These are phyloP conservation scores for Crossocerus cetratus DNA, from an alignment of 2,888 invertebrate species.

Conservation along the genomic window DNA sequence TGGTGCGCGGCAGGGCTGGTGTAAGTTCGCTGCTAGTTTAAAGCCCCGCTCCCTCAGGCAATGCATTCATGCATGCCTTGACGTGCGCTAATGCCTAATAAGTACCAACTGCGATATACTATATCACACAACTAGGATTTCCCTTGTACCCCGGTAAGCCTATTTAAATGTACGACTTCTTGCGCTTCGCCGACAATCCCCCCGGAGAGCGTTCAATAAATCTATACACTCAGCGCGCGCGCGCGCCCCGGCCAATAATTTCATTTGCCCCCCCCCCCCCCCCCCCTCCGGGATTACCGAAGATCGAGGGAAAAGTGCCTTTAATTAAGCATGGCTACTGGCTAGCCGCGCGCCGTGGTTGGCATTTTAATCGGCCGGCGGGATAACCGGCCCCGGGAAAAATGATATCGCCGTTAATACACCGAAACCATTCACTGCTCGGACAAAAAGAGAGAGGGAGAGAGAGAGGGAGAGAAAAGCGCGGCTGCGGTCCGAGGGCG, in stretches of 20 bases:
- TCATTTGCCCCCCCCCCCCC: too few relatives aligned
- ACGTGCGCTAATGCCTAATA: slow-evolving; percentile 34
- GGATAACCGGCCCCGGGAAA: neutral
- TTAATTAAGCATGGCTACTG: neutral
- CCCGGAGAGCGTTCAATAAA: too few relatives aligned
- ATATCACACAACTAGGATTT: too few relatives aligned
- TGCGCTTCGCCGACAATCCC: too few relatives aligned
- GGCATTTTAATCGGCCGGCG: neutral
- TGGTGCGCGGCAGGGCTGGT: neutral
- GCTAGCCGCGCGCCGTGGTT: neutral
- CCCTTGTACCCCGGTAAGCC: too few relatives aligned
- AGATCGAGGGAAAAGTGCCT: neutral
- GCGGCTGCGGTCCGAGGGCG: slow-evolving; percentile 5
- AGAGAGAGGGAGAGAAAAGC: neutral
- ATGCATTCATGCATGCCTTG: slow-evolving; percentile 42
- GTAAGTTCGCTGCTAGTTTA: slow-evolving; percentile 30
- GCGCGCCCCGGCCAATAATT: neutral
- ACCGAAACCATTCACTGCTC: too few relatives aligned
- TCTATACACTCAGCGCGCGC: neutral
- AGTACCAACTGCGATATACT: slow-evolving; percentile 18
- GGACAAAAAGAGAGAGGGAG: neutral
- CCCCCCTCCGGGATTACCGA: too few relatives aligned
- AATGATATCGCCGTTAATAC: neutral
- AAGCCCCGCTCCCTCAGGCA: slow-evolving; percentile 7
- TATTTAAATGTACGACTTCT: too few relatives aligned